These are phyloP conservation scores for Cephalopachus bancanus DNA, from an alignment of 2,797 vertebrate genomes.

Conservation along the genomic window DNA sequence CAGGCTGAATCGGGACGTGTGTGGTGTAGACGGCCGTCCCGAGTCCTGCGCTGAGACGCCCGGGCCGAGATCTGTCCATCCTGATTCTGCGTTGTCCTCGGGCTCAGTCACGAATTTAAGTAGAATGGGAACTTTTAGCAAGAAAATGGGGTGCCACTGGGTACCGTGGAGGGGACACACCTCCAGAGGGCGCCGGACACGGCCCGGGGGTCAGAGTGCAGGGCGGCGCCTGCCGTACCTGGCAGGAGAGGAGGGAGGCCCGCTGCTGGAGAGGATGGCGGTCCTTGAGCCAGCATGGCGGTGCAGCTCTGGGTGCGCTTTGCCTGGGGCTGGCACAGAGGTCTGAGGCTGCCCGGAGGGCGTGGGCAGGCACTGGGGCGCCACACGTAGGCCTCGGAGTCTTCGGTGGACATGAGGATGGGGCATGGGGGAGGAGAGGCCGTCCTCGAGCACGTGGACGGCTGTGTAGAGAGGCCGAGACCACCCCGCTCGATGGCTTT, in stretches of 20 bases:
- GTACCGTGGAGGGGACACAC: background rate
- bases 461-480: no score
- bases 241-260: background rate
- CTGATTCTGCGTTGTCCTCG: background rate
- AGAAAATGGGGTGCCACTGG: background rate
- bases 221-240: background rate
- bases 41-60: no score
- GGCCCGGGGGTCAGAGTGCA: background rate
- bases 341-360: background rate
- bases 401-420: background rate
- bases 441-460: background rate
- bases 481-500: no score
- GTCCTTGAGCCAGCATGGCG: background rate
- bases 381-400: background rate
- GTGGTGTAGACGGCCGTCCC: no score
- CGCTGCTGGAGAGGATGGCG: background rate
- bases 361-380: background rate
- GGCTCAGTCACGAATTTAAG: background rate
- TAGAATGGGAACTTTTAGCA: background rate
- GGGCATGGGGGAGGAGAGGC: background rate
- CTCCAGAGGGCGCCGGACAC: background rate
- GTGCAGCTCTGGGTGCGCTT: no score
- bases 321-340: background rate
- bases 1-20: no score
- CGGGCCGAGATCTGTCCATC: background rate